Conservation (phyloP, 2,888 invertebrate species). For the Andricus curvator region DNA sequence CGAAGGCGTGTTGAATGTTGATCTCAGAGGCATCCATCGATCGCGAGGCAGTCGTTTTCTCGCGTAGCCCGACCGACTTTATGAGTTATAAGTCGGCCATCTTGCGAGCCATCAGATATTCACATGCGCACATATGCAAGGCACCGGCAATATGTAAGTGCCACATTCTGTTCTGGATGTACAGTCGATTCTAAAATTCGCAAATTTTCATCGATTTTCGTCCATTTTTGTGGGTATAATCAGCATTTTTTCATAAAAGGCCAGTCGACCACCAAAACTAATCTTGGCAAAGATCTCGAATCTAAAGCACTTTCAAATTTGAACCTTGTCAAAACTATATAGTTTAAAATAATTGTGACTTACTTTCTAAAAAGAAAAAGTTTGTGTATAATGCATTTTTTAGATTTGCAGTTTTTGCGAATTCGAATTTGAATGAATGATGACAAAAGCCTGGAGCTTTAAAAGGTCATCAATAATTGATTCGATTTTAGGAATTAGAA, state of each 20-base stretch:
- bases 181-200: constrained; percentile 68
- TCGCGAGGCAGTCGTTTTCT: constrained; percentile 63
- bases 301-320: background rate
- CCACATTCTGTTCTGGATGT: constrained; percentile 71
- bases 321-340: no score
- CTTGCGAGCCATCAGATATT: constrained; percentile 75
- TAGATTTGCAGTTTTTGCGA: background rate
- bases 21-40: constrained; percentile 70
- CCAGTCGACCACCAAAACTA: background rate
- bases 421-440: background rate
- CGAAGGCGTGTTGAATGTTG: constrained; percentile 57
- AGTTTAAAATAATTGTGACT: no score
- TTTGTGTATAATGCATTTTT: background rate
- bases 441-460: background rate
- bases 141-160: constrained; percentile 73
- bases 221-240: no score
- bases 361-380: no score
- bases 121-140: constrained; percentile 72
- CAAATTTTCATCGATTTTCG: no score
- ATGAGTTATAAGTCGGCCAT: constrained; percentile 78
- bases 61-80: constrained; percentile 69
- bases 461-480: constrained; percentile 20
- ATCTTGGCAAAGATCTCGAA: background rate
- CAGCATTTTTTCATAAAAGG: background rate
- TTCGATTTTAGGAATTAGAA: constrained; percentile 20